Evolutionary conservation across 2,888 invertebrate genomes (phyloP), one percentile per base, ranked within the genome.

Genomic region (Cryptocephalus primarius): DNA sequence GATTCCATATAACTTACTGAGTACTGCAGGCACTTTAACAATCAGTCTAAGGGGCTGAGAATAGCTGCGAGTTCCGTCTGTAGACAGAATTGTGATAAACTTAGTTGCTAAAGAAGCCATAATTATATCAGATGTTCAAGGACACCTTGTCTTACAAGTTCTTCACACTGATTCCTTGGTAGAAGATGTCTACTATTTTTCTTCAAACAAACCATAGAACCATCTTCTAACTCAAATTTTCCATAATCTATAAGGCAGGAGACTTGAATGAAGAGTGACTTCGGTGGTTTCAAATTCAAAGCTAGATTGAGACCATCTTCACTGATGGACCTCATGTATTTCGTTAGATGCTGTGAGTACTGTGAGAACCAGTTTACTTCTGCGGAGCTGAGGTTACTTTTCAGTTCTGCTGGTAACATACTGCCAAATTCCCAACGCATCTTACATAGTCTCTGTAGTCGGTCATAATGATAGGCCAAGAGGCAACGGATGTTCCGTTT

Each of bases 351-450:
- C 60, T 83, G 85, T 40, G 88, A 93, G 68, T 97, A 96, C 51
- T 82, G 82, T 44, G 83, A 82, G 63, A 95, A 92, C 86, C 93
- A 97, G 48, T 82, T 77, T 32, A 85, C 78, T 74, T 95, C 95
- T 1, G 85, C 79, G 60, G 85, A 82, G 43, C 87, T 83, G 36
- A 95, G 71, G 50, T 86, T 80, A 45, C 79, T 76, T 64, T 86
- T 83, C 0, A 95, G 82, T 64, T 94, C 92, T 0, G 79, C 68
- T 0, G 96, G 95, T 45, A 97, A 69, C 41, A 93, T 85, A 34
- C 92, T 88, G 1, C 97, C 97, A 66, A 94, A 89, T 62, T 94
- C 89, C 97, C 97, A 97, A 41, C 97, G 77, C 68, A 93, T 77
- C n/a, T 86, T 82, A 57, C 86, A 80, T 14, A 97, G 79, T 60